Percentiles rank a stretch among this genome's conserved stretches.
phyloP scores from a whole-genome alignment of 2,113 vertebrate species.

The Mirza zaza region DNA sequence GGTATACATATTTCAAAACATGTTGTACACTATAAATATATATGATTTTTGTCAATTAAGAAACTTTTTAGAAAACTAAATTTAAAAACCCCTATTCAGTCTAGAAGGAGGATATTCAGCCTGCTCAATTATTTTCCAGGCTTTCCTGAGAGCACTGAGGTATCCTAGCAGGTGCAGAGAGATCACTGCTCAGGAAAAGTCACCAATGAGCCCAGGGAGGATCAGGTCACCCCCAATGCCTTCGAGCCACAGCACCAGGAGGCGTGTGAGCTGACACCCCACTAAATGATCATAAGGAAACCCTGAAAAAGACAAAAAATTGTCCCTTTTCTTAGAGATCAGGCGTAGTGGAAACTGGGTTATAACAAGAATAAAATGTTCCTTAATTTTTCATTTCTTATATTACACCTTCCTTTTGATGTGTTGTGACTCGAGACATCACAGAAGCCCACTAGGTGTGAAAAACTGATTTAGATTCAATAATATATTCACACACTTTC shows the following conservation, averaged over 20 bases:
- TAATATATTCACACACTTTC: constrained; percentile 26
- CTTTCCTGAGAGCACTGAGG: not conserved
- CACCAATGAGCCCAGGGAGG: not conserved
- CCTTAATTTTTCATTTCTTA: constrained; percentile 16
- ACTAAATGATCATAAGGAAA: not conserved
- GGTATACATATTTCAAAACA: not conserved
- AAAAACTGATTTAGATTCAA: constrained; percentile 63
- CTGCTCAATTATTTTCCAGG: not conserved
- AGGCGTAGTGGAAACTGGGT: not conserved
- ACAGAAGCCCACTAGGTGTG: constrained; percentile 41
- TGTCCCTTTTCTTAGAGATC: not conserved
- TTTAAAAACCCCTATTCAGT: not conserved
- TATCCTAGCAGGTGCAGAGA: not conserved
- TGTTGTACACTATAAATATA: not conserved
- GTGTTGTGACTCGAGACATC: constrained; percentile 23
- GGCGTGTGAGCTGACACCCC: not conserved
- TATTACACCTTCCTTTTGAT: constrained; percentile 40
- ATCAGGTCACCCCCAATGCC: not conserved
- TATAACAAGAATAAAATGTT: not conserved
- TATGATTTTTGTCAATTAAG: not conserved
- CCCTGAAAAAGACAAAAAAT: not conserved
- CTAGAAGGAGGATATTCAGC: not conserved
- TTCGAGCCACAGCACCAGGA: not conserved
- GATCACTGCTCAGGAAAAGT: not conserved
- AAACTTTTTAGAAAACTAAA: not conserved